Percentiles rank a stretch among this genome's conserved stretches.
These are phyloP conservation scores for Sericinus montela DNA, from an alignment of 2,888 invertebrate species.

Conservation along the genomic window DNA sequence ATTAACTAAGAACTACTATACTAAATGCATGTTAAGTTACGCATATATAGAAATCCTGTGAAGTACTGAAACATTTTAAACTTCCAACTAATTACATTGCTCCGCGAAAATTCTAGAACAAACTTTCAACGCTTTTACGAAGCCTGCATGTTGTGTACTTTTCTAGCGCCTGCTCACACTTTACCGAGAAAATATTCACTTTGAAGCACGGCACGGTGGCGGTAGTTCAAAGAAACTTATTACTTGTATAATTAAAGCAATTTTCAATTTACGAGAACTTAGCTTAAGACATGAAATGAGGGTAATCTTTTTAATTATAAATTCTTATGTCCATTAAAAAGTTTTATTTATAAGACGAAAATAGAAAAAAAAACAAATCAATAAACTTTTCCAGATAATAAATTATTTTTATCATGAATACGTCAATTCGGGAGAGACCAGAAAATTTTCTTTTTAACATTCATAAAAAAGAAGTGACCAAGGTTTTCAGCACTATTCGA, in stretches of 20 bases:
- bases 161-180: constrained; percentile 13
- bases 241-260: constrained; percentile 11
- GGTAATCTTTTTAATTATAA: not conserved
- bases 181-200: constrained; percentile 14
- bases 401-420: too few relatives aligned
- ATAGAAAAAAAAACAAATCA: too few relatives aligned
- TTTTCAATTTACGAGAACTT: not conserved
- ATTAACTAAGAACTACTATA: too few relatives aligned
- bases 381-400: too few relatives aligned
- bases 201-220: not conserved
- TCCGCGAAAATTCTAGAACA: constrained; percentile 7
- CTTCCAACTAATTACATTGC: constrained; percentile 13
- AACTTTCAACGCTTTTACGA: constrained; percentile 6
- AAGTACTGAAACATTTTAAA: constrained; percentile 1
- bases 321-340: too few relatives aligned
- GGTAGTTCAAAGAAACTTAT: constrained; percentile 1
- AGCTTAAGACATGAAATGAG: not conserved
- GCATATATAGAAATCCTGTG: not conserved
- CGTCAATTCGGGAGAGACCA: too few relatives aligned
- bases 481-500: too few relatives aligned
- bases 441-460: too few relatives aligned
- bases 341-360: too few relatives aligned
- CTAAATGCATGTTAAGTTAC: too few relatives aligned
- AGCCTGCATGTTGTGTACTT: constrained; percentile 13
- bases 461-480: too few relatives aligned